A percentile compares a stretch with the other conserved stretches of the same genome.
These are phyloP conservation scores for Polypterus senegalus DNA, from an alignment of 2,113 vertebrate species.

Conservation along the genomic window DNA sequence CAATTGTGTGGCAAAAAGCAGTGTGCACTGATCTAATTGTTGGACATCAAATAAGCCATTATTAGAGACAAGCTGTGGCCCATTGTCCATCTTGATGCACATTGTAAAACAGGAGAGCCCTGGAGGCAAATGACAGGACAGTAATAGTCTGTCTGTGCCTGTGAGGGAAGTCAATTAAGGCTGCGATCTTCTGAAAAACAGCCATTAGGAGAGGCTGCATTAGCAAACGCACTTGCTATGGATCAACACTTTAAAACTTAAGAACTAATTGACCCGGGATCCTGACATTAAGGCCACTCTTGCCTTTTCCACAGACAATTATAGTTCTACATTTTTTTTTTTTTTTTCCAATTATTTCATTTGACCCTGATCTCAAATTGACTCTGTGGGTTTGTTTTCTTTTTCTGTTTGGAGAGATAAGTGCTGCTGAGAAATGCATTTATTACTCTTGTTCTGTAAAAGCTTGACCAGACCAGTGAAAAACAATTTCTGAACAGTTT, in stretches of 20 bases:
- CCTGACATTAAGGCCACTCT: conserved; percentile 16
- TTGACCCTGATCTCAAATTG: conserved; percentile 41
- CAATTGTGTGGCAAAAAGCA: background rate
- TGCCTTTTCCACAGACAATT: conserved; percentile 7
- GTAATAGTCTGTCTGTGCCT: conserved; percentile 50
- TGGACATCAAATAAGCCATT: conserved; percentile 29
- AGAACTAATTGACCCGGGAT: conserved; percentile 25
- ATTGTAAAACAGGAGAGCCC: conserved; percentile 18
- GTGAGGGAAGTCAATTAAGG: conserved; percentile 47
- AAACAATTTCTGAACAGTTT: background rate
- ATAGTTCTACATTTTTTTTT: conserved; percentile 26
- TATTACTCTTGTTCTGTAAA: background rate
- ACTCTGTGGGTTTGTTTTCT: conserved; percentile 11
- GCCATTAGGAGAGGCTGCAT: conserved; percentile 36
- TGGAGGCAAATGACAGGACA: conserved; percentile 33
- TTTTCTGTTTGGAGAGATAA: conserved; percentile 2
- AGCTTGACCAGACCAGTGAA: background rate
- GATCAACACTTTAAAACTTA: conserved; percentile 43
- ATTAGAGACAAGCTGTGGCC: conserved; percentile 22
- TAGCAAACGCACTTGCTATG: conserved; percentile 21
- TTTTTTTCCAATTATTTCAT: conserved; percentile 21
- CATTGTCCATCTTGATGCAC: conserved; percentile 34
- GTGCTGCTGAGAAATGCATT: background rate
- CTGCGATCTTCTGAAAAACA: conserved; percentile 33
- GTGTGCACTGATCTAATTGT: conserved; percentile 26